Base-by-base conservation (phyloP, 2,888 invertebrate species). In the Scaptomyza polygonia region DNA sequence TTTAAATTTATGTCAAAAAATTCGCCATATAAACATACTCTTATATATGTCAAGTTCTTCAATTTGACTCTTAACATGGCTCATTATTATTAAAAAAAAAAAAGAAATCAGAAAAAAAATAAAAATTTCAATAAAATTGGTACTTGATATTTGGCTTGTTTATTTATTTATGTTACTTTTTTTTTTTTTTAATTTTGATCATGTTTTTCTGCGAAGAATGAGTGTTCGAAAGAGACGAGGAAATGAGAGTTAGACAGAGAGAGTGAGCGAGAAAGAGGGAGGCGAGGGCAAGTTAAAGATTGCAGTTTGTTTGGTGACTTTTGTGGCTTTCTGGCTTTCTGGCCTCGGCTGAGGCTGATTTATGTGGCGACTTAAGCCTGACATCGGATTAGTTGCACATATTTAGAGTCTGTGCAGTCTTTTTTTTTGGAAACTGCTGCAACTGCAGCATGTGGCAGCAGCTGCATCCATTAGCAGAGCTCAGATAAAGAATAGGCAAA, bases 311-410 rank as follows among this genome's bases (percentile, higher is more conserved):
- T 65, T 9, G 65, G 52, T 43, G 16, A 39, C 16, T 39, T 39
- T 39, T 39, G 39, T 39, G 9, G 52, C 62, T 62, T 71, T 66
- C 58, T 39, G 9, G 52, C 62, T 62, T 71, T 66, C 58, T 66
- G 61, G 59, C 45, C 45, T 47, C 70, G 43, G 30, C 59, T 72
- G 64, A 72, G 77, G 64, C 78, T 83, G 88, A 83, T 86, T 88
- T 88, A 83, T 83, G 83, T 72, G 43, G 62, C 59, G 67, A 77
- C 86, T 83, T 86, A 75, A 66, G 83, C 66, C 67, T 70, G 86
- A 88, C 83, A 83, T 74, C 84, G 85, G 86, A 88, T 88, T 88
- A 88, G 83, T 88, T 75, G 86, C 67, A 64, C 74, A 78, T 39
- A 39, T 84, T 79, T 84, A 66, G 61, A 55, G 72, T 49, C 67